These are phyloP conservation scores for Patiria miniata DNA, from an alignment of 35 echinoderm and acorn worm species.

Conservation along the genomic window DNA sequence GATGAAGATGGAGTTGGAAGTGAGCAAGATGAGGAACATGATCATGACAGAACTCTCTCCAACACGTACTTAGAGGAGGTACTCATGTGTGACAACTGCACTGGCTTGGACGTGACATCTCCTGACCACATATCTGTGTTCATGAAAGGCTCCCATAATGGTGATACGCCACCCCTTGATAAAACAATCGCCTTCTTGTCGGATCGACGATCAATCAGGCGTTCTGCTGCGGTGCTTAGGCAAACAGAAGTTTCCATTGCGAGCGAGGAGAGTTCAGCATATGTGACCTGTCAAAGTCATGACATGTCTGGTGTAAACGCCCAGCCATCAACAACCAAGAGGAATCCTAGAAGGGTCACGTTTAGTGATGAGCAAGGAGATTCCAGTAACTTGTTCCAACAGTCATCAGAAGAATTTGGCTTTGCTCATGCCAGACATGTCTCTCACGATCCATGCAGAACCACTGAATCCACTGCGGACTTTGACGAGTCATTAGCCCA, in stretches of 20 bases:
- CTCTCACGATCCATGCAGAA: too few species aligned
- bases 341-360: not conserved
- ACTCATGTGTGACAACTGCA: not conserved
- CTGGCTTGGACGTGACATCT: conserved; percentile 86
- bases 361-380: not conserved
- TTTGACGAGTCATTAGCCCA: too few species aligned
- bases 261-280: conserved; percentile 17
- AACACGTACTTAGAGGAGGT: not conserved
- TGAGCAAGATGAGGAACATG: not conserved
- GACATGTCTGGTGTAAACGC: not conserved
- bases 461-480: too few species aligned
- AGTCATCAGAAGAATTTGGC: too few species aligned
- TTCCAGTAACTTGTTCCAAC: too few species aligned
- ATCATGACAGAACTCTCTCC: not conserved
- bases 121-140: conserved; percentile 76
- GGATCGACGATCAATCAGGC: not conserved
- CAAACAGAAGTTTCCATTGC: not conserved
- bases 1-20: not conserved
- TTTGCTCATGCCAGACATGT: too few species aligned
- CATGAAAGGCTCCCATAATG: conserved; percentile 32
- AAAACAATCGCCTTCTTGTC: not conserved
- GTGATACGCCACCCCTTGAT: not conserved
- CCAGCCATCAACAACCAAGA: not conserved
- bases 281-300: conserved; percentile 13
- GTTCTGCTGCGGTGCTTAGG: not conserved